Evolutionary conservation across 2,113 vertebrate genomes (phyloP), one percentile per base, ranked within the genome.

Genomic region (Cyphomyrus discorhynchus): DNA sequence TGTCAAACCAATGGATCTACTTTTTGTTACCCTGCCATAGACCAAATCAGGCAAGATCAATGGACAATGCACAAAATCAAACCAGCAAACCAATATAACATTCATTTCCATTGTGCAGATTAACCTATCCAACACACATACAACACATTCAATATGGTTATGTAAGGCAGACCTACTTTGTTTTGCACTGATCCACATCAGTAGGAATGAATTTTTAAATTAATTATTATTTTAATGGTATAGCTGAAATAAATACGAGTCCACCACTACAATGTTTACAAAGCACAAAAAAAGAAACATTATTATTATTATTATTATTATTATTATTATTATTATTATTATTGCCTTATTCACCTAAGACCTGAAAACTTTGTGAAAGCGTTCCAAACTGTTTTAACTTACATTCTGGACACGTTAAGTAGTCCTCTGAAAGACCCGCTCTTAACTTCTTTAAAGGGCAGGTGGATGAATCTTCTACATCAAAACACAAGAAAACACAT

Each of bases 361-460:
- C 35, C 39, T 5, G 13, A 21, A 45, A 42, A 45, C 80, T 47
- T 42, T 46, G 19, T 47, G 1, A 80, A 80, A 80, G 39, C 35
- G 31, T 39, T 17, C 82, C 21, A 91, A 89, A 84, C 47, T 9
- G 31, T 42, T 9, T 11, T 58, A 91, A 96, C 97, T 98, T 95
- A 98, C 97, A 98, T 98, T 92, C 94, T 94, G 83, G 96, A 92
- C 70, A 97, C 92, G 94, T 97, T 97, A 92, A 94, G 93, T 90
- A 98, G 96, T 91, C 97, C 96, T 93, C 94, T 97, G 94, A 98
- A 98, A 15, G 97, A 96, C 0, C 96, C 94, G 89, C 95, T 95
- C 88, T 96, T 95, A 62, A 98, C 96, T 93, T 96, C 94, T 95
- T 95, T 96, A 91, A 97, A 91, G 66, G 96, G 94, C 92, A 98